Percentiles rank a stretch among this genome's conserved stretches.
Conservation (phyloP, 2,888 invertebrate species). For the Sarcophaga caerulescens region DNA sequence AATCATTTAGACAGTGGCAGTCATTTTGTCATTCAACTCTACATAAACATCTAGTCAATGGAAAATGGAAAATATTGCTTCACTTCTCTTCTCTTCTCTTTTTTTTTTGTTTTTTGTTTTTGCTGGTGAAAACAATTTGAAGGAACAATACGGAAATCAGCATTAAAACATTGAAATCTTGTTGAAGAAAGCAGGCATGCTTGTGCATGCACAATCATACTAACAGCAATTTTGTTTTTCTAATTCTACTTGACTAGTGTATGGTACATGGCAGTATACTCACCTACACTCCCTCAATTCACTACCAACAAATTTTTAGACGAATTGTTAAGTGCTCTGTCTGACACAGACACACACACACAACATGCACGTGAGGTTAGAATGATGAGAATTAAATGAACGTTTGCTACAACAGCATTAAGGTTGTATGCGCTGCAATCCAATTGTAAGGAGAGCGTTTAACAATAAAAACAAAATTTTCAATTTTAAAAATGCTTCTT, state of each 20-base stretch:
- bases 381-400: constrained; percentile 48
- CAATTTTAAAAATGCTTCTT: constrained; percentile 54
- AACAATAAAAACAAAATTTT: constrained; percentile 35
- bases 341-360: neutral
- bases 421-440: constrained; percentile 1
- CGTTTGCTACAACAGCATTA: constrained; percentile 11
- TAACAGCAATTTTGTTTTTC: neutral
- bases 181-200: neutral
- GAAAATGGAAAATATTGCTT: constrained; percentile 7
- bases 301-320: neutral
- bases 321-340: neutral
- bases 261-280: neutral
- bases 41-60: constrained; percentile 35
- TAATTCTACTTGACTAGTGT: neutral
- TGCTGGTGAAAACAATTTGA: neutral
- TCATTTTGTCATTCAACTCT: constrained; percentile 52
- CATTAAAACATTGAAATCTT: too few species aligned
- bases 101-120: neutral
- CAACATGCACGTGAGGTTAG: constrained; percentile 40
- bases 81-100: neutral
- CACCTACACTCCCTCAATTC: neutral
- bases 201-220: neutral
- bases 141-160: neutral
- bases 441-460: constrained; percentile 2
- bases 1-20: constrained; percentile 48